Evolutionary conservation across 1,140 invertebrate genomes (phyloP), one percentile per base, ranked within the genome.

Genomic region (Lepidurus packardi): DNA sequence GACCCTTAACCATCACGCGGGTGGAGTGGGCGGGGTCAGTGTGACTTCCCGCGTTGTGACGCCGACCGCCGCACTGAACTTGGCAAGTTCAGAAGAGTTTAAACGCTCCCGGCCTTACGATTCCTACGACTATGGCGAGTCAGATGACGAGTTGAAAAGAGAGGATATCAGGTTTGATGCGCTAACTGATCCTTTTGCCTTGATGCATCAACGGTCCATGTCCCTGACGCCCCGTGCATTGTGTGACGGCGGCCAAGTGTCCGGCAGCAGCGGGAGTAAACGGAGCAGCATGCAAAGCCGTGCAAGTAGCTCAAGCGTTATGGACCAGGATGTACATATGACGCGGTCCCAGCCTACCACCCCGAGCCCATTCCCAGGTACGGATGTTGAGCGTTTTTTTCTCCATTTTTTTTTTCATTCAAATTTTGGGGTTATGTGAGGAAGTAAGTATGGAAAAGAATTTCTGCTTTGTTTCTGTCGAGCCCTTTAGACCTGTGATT

Each of bases 201-300:
- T 73, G 34, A 16, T 45, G 78, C 81, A 81, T 11, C 82, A 82
- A n/a, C 79, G 83, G 74, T 82, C 82, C 65, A 80, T 82, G 7
- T 84, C 83, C 7, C 81, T 84, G 24, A 84, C 84, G 47, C 84
- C 84, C 0, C 82, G 82, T 41, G 81, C 83, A 11, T 75, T 83
- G 73, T 79, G 78, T 25, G 81, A 78, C 45, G 81, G 80, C 34
- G 81, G 82, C 4, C 81, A 82, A 25, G 80, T 81, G 81, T 88
- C 87, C 84, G 91, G 91, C 77, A 92, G 92, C 85, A 94, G 93
- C 77, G 92, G 92, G 85, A 94, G 93, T 85, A 95, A 94, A 84
- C 89, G 94, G 81, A 92, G 93, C 84, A 95, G 93, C 84, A 92
- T 95, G 86, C 93, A 95, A 85, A 94, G 93, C 85, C 89, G 94